phyloP scores from a whole-genome alignment of 2,797 vertebrate species.

The Garrulus glandarius region DNA sequence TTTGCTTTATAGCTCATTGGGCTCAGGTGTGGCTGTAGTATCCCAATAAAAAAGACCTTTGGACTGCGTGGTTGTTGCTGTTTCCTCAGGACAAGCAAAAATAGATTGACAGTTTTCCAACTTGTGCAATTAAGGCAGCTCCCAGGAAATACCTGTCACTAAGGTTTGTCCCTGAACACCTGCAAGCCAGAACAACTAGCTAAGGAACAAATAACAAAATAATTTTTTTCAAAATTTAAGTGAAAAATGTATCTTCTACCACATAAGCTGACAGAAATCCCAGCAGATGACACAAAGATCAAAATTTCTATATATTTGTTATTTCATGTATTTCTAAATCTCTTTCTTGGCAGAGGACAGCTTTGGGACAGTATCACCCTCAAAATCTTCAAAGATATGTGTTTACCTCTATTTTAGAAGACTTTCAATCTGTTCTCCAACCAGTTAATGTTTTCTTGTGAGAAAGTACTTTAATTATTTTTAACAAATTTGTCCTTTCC shows the following conservation, averaged over 20 bases:
- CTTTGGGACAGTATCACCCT: neutral
- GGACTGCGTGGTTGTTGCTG: neutral
- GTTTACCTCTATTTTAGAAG: neutral
- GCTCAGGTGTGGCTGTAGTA: neutral
- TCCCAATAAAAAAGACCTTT: slow-evolving; percentile 51
- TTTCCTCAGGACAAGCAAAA: neutral
- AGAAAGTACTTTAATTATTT: neutral
- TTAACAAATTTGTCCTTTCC: neutral
- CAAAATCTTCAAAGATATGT: neutral
- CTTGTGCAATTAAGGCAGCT: neutral
- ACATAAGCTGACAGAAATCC: neutral
- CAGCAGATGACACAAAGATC: neutral
- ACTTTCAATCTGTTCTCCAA: neutral
- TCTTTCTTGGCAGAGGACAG: neutral
- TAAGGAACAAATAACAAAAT: neutral
- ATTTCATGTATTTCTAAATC: neutral
- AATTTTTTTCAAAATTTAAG: neutral
- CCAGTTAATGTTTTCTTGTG: neutral
- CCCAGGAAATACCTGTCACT: neutral
- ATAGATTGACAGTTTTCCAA: neutral
- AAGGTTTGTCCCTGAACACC: neutral
- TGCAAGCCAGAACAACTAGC: neutral
- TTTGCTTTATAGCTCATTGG: neutral
- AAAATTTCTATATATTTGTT: neutral
- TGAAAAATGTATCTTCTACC: neutral